These are phyloP conservation scores for Cacatua alba DNA, from an alignment of 2,113 vertebrate genomes.

Conservation along the genomic window DNA sequence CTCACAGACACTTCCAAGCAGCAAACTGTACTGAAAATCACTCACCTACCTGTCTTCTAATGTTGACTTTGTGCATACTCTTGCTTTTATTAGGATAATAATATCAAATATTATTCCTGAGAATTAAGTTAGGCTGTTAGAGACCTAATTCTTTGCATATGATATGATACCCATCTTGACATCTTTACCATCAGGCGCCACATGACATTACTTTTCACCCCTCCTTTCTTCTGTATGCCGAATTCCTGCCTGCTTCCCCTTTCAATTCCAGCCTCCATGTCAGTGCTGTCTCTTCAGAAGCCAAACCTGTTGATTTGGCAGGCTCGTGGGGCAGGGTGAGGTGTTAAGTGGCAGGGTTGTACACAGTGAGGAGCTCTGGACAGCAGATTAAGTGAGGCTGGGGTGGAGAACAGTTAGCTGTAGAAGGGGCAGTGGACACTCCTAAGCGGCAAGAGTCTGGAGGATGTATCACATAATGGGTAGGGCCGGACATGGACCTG, in stretches of 20 bases:
- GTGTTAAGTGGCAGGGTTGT: too few relatives aligned
- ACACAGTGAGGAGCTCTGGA: too few relatives aligned
- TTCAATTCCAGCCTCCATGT: neutral
- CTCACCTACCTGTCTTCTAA: neutral
- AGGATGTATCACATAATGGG: accelerated
- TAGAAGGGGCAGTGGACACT: neutral
- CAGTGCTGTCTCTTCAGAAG: neutral
- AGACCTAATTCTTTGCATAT: neutral
- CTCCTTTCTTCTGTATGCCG: neutral
- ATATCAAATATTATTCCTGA: neutral
- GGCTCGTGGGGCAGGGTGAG: neutral
- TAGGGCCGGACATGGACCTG: neutral
- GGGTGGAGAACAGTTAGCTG: neutral
- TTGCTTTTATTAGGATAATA: neutral
- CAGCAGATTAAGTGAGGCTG: neutral
- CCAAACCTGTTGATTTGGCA: too few relatives aligned
- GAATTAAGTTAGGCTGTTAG: neutral
- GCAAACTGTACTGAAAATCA: neutral
- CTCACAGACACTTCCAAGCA: neutral
- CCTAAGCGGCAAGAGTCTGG: neutral
- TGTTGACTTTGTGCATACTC: neutral
- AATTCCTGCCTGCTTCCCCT: neutral
- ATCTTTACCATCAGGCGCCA: neutral
- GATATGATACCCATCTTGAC: neutral
- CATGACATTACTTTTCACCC: neutral